phyloP scores from a whole-genome alignment of 1,140 invertebrate species.

The Popillia japonica region DNA sequence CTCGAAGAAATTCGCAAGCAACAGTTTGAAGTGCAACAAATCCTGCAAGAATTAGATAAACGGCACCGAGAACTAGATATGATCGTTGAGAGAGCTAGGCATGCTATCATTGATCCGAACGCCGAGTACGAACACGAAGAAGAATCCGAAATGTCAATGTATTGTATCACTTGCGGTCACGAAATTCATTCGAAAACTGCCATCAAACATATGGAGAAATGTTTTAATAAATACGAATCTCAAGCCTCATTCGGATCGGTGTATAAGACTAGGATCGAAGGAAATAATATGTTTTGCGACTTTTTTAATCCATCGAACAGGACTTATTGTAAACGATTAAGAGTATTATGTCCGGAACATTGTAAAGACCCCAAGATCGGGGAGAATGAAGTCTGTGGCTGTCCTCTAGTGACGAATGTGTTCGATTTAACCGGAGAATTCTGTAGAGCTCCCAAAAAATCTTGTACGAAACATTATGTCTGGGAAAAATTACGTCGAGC shows the following conservation, averaged over 20 bases:
- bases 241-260: conserved; percentile 92
- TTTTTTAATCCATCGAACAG: conserved; percentile 89
- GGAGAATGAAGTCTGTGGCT: conserved; percentile 88
- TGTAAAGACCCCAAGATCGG: conserved; percentile 93
- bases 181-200: conserved; percentile 89
- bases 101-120: conserved; percentile 70
- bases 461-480: conserved; percentile 89
- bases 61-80: conserved; percentile 81
- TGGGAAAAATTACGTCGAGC: conserved; percentile 96
- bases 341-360: conserved; percentile 97
- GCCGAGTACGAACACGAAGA: conserved; percentile 71
- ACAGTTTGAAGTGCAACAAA: conserved; percentile 77
- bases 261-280: conserved; percentile 93
- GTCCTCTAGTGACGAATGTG: conserved; percentile 84
- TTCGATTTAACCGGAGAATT: conserved; percentile 83
- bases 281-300: conserved; percentile 96
- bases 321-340: conserved; percentile 95
- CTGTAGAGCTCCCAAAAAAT: conserved; percentile 89
- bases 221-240: conserved; percentile 95
- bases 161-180: conserved; percentile 96
- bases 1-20: conserved; percentile 84
- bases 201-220: conserved; percentile 94
- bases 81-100: conserved; percentile 80
- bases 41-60: conserved; percentile 80
- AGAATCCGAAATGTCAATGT: conserved; percentile 85